Percentiles rank a stretch among this genome's conserved stretches.
phyloP scores from a whole-genome alignment of 2,797 vertebrate species.

The Psittacula echo region DNA sequence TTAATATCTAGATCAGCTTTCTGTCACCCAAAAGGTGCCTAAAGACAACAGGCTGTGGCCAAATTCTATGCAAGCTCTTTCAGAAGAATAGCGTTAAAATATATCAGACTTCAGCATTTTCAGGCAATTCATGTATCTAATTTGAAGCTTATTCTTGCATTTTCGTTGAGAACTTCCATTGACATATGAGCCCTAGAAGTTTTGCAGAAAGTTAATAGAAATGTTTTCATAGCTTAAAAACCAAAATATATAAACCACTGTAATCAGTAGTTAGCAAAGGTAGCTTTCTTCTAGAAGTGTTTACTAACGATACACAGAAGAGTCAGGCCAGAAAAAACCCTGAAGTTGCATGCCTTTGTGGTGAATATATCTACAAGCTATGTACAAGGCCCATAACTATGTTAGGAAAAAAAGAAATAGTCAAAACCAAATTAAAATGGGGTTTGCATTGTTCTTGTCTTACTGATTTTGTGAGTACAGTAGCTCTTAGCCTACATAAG shows the following conservation, averaged over 20 bases:
- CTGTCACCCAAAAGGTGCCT: not conserved
- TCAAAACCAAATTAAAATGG: fast-evolving
- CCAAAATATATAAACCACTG: not conserved
- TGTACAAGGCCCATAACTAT: not conserved
- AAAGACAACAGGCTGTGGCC: not conserved
- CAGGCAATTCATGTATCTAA: not conserved
- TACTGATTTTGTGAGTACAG: not conserved
- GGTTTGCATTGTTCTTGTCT: not conserved
- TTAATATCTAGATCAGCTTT: not conserved
- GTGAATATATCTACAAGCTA: not conserved
- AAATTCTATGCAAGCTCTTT: not conserved
- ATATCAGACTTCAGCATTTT: not conserved
- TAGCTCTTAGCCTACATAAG: not conserved
- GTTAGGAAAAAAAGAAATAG: not conserved
- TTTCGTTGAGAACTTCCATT: not conserved
- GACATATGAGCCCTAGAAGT: not conserved
- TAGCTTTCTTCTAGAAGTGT: not conserved
- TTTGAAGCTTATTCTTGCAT: not conserved
- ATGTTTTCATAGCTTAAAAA: not conserved
- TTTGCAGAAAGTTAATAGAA: not conserved
- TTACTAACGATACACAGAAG: not conserved
- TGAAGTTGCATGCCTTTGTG: not conserved
- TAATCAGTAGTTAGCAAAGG: not conserved
- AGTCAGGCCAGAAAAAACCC: not conserved
- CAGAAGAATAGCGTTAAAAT: not conserved